Evolutionary conservation across 2,797 vertebrate species (phyloP).

Genomic region (Ficedula albicollis): DNA sequence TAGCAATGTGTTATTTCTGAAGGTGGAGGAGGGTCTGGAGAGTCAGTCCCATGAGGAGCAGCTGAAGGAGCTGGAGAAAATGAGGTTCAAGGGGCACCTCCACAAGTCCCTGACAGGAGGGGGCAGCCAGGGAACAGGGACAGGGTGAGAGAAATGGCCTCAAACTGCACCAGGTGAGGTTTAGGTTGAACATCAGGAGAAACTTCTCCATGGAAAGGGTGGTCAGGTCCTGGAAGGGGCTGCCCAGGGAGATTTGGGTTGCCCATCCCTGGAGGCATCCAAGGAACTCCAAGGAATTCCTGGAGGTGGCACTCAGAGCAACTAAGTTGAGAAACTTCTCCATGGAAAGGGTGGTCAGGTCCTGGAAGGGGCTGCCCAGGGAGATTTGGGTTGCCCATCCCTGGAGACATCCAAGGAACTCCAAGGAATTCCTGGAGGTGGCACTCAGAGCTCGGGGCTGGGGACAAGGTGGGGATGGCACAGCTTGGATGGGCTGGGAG

Average conservation of each 20-base stretch:
- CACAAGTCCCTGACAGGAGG: background rate
- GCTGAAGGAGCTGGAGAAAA: background rate
- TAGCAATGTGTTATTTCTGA: background rate
- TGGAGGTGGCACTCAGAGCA: no score
- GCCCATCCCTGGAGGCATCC: background rate
- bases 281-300: background rate
- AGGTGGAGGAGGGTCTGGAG: background rate
- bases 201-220: background rate
- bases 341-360: background rate
- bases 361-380: background rate
- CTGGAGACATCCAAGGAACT: background rate
- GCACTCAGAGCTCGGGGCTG: background rate
- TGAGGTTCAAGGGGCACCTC: background rate
- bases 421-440: fast-evolving
- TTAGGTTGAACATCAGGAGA: fast-evolving
- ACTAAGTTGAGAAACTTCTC: fast-evolving
- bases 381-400: background rate
- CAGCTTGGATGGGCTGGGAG: fast-evolving
- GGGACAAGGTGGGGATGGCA: fast-evolving
- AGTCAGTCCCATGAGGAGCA: background rate
- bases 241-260: background rate
- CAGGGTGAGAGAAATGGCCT: background rate
- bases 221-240: fast-evolving
- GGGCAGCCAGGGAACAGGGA: background rate
- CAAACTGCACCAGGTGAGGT: fast-evolving